A percentile compares a stretch with the other conserved stretches of the same genome.
phyloP scores from a whole-genome alignment of 2,113 vertebrate species.

The Platichthys stellatus region DNA sequence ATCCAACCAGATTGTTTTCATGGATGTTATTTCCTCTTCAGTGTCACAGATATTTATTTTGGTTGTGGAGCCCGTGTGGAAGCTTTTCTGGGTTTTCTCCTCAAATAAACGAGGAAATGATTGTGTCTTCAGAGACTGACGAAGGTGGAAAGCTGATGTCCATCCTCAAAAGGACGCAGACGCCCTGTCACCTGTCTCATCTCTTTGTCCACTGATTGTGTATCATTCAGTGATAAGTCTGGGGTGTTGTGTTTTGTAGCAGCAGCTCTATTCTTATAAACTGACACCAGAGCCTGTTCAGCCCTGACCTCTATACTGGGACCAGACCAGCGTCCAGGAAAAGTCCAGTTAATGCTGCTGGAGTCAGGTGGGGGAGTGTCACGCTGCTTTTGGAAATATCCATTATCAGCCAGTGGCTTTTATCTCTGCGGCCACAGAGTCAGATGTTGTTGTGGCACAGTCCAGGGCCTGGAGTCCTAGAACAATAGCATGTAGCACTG shows the following conservation, averaged over 20 bases:
- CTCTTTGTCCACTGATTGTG: conserved; percentile 22
- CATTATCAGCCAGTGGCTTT: background rate
- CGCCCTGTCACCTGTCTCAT: background rate
- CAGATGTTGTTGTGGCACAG: background rate
- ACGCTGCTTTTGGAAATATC: background rate
- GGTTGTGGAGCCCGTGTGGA: background rate
- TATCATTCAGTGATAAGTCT: conserved; percentile 16
- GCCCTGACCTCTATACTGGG: conserved; percentile 39
- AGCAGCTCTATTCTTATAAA: conserved; percentile 9
- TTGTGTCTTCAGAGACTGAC: background rate
- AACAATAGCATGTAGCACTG: background rate
- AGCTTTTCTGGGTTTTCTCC: background rate
- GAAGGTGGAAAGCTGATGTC: background rate
- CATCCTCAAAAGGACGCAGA: no score
- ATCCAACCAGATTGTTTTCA: no score
- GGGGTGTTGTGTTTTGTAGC: conserved; percentile 10
- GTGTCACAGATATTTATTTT: background rate
- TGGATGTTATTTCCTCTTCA: background rate
- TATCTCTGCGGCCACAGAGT: background rate
- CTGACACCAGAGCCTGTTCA: background rate
- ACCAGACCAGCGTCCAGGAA: conserved; percentile 22
- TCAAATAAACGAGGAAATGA: background rate
- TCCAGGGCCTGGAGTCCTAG: background rate
- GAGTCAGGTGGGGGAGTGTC: background rate
- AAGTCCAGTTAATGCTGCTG: conserved; percentile 2